phyloP scores from a whole-genome alignment of 2,888 invertebrate species.

The Onchidella celtica region DNA sequence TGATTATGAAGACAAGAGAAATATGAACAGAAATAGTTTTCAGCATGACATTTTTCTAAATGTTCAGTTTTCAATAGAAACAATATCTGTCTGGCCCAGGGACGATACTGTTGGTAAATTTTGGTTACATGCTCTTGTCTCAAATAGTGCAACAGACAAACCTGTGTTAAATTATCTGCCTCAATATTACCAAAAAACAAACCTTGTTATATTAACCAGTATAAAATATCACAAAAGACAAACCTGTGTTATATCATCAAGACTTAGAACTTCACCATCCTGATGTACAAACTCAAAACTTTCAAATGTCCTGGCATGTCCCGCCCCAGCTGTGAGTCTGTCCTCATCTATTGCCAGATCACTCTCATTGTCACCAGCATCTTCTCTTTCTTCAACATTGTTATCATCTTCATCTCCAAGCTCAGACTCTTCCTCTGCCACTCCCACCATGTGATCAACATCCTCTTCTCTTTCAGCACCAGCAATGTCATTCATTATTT shows the following conservation, averaged over 20 bases:
- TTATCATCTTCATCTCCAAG: neutral
- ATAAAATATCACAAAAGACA: neutral
- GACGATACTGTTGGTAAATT: no score
- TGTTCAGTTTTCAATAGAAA: no score
- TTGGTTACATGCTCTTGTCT: no score
- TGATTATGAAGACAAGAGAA: no score
- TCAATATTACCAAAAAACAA: neutral
- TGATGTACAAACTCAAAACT: slow-evolving; percentile 32
- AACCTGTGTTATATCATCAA: neutral
- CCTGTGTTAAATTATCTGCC: no score
- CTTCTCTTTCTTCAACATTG: neutral
- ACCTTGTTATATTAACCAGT: neutral
- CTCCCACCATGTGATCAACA: neutral
- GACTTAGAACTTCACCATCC: neutral
- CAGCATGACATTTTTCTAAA: neutral
- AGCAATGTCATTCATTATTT: neutral
- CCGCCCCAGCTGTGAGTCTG: neutral
- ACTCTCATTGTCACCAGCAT: slow-evolving; percentile 8
- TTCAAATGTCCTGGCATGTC: neutral
- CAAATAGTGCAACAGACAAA: no score
- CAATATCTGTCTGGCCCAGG: no score
- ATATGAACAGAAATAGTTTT: no score
- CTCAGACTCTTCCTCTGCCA: slow-evolving; percentile 1
- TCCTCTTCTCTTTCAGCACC: neutral
- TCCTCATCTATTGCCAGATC: slow-evolving; percentile 24